Conservation (phyloP, 2,797 vertebrate species). For the Epinephelus malabaricus region DNA sequence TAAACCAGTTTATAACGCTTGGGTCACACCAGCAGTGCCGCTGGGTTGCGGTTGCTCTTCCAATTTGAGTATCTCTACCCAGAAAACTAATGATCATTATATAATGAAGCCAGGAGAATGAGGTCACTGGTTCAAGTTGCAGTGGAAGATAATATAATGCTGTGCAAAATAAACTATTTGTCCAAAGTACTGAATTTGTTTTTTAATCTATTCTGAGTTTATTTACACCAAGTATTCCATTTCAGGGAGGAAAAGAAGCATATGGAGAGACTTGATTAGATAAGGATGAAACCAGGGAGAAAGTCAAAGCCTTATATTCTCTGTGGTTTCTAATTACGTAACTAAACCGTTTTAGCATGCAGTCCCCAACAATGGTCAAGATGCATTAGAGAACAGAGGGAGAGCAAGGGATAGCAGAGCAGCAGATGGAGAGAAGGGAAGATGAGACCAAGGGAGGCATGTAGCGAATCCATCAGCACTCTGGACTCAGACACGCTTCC, state of each 20-base stretch:
- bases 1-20: constrained; percentile 27
- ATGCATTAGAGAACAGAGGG: constrained; percentile 45
- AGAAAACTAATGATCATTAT: constrained; percentile 36
- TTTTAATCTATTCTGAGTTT: background rate
- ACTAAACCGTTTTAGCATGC: constrained; percentile 45
- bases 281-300: constrained; percentile 26
- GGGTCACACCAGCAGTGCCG: constrained; percentile 11
- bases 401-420: constrained; percentile 16
- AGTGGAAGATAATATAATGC: background rate
- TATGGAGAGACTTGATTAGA: background rate
- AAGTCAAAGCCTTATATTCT: constrained; percentile 38
- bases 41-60: constrained; percentile 14
- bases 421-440: constrained; percentile 50
- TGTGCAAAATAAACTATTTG: background rate
- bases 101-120: constrained; percentile 38
- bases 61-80: constrained; percentile 11
- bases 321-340: constrained; percentile 41
- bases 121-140: constrained; percentile 35
- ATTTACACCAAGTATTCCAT: background rate
- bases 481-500: constrained; percentile 25
- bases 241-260: background rate
- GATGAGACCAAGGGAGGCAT: constrained; percentile 35
- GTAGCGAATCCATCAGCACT: constrained; percentile 37
- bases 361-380: constrained; percentile 43
- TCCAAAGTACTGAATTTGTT: background rate